Evolutionary conservation across 2,797 vertebrate genomes (phyloP).

Genomic region (Gila robusta): DNA sequence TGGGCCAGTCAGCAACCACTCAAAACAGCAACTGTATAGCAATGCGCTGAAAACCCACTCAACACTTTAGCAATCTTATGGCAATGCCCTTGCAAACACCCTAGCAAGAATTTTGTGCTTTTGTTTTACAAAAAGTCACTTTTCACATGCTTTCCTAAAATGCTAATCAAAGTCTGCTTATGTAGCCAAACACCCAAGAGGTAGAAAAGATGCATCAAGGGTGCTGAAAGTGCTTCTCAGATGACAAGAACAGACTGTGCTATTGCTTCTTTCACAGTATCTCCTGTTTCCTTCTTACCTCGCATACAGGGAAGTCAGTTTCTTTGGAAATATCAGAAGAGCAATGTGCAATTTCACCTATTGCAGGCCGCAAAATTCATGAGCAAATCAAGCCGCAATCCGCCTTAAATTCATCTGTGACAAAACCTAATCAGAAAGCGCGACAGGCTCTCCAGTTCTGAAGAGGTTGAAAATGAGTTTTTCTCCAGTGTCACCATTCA

Average conservation of each 20-base stretch:
- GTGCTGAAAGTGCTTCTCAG: background rate
- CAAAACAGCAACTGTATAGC: background rate
- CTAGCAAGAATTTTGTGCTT: background rate
- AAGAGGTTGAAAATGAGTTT: conserved; percentile 35
- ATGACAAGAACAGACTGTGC: conserved; percentile 22
- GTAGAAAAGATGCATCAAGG: background rate
- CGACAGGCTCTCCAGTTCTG: conserved; percentile 17
- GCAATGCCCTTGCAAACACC: background rate
- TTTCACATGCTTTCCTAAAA: background rate
- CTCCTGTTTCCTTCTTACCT: background rate
- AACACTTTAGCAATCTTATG: conserved; percentile 3
- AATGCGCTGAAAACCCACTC: background rate
- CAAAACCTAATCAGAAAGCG: conserved; percentile 53
- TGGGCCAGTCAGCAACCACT: background rate
- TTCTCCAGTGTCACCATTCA: conserved; percentile 21
- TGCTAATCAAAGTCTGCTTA: conserved; percentile 14
- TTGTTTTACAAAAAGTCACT: background rate
- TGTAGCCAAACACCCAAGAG: background rate
- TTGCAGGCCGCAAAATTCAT: conserved; percentile 23
- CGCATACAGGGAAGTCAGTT: conserved; percentile 28
- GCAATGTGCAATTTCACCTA: conserved; percentile 45
- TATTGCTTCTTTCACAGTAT: conserved; percentile 1
- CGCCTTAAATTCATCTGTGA: conserved; percentile 49
- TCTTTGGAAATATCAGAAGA: conserved; percentile 21
- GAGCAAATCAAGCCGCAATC: conserved; percentile 42